Base-by-base conservation (phyloP, 2,888 invertebrate species). In the Diploptera punctata region DNA sequence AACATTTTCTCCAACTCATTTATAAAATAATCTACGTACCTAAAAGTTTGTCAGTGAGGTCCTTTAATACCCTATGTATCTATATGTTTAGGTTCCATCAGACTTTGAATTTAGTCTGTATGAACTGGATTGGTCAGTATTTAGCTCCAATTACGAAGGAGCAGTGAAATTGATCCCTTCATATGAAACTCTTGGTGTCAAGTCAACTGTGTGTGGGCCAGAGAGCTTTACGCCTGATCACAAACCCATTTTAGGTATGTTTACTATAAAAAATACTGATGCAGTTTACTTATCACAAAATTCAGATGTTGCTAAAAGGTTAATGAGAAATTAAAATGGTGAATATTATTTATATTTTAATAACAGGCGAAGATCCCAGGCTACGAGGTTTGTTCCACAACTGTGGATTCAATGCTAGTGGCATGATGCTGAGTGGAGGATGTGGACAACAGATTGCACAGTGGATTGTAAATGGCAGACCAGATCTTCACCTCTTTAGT, bases 161-260 rank as follows among this genome's bases (percentile, higher is more conserved):
- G 93, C 94, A 0, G 84, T 89, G 0, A 87, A 90, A 68, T 81
- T 97, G 13, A 90, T 94, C 73, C 96, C 97, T 0, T 86, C 87
- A 74, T 87, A 96, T 75, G 89, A 87, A 33, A 86, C 86, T 9
- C 87, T 91, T 5, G 96, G 96, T 3, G 89, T 97, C 21, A 95
- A 93, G 81, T 91, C 93, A 47, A 94, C 94, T 0, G 90, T 96
- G 1, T 97, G 95, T 80, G 97, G 97, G 0, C 95, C 95, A 0
- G 96, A 97, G 81, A 92, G 94, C 1, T 97, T 97, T 81, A 97
- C 97, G 0, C 94, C 96, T 0, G 97, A 97, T 81, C 95, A 96
- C 80, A 95, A 90, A 78, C 95, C 97, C 0, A 80, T 97, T 33
- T 85, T 97, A 85, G 97, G 96, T 77, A 72, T 60, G 60, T 5